These are phyloP conservation scores for Pseudolycoriella hygida DNA, from an alignment of 2,888 invertebrate genomes.

Conservation along the genomic window DNA sequence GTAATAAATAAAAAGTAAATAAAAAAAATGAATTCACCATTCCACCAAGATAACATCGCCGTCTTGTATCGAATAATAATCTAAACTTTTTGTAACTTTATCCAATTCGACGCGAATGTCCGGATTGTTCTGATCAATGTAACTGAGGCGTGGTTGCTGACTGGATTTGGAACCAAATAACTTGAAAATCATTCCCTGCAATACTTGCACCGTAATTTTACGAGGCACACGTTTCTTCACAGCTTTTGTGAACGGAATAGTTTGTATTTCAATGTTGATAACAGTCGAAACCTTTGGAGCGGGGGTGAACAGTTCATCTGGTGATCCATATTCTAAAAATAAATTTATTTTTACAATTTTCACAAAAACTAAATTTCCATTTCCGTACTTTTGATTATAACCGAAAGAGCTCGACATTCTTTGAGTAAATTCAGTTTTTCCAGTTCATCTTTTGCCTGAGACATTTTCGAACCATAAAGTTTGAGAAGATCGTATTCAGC, in stretches of 20 bases:
- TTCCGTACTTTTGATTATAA: constrained; percentile 50
- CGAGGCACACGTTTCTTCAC: constrained; percentile 54
- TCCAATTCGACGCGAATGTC: constrained; percentile 58
- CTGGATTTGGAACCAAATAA: constrained; percentile 38
- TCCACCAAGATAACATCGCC: constrained; percentile 63
- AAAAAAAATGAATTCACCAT: no score
- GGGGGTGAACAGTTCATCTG: constrained; percentile 50
- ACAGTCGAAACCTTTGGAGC: constrained; percentile 50
- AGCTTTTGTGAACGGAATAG: constrained; percentile 29
- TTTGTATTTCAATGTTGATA: constrained; percentile 39
- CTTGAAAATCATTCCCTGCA: constrained; percentile 62
- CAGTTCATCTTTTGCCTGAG: constrained; percentile 33
- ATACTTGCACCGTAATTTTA: constrained; percentile 65
- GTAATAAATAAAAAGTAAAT: no score
- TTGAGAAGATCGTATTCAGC: constrained; percentile 87
- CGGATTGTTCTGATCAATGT: constrained; percentile 37
- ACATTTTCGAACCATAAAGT: constrained; percentile 57
- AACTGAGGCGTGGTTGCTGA: constrained; percentile 17
- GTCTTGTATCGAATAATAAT: constrained; percentile 68
- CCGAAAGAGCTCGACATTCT: constrained; percentile 59
- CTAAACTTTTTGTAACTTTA: constrained; percentile 65
- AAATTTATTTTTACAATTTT: constrained; percentile 4
- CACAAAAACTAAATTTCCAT: neutral
- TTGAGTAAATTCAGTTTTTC: constrained; percentile 35
- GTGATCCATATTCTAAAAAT: constrained; percentile 50